Evolutionary conservation across 2,113 vertebrate genomes (phyloP).

Genomic region (Xiphorhynchus elegans): DNA sequence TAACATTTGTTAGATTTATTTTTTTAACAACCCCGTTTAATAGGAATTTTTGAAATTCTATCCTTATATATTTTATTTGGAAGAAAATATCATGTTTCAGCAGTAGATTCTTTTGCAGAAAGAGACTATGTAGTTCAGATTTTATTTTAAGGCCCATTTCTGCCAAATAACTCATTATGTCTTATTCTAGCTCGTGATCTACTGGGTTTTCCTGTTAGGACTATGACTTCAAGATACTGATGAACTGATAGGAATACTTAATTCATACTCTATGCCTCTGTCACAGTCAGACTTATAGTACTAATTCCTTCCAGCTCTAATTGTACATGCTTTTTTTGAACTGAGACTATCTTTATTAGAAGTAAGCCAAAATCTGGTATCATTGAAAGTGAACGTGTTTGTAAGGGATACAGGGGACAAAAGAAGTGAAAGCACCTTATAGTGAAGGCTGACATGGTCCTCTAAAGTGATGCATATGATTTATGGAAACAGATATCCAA

Average conservation of each 20-base stretch:
- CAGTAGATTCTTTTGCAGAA: background rate
- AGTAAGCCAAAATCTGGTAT: background rate
- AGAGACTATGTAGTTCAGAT: background rate
- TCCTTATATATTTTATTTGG: background rate
- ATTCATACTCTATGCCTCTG: background rate
- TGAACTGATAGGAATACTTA: background rate
- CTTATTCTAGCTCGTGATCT: background rate
- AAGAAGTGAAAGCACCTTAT: background rate
- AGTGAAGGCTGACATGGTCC: background rate
- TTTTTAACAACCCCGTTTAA: background rate
- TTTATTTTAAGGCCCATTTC: background rate
- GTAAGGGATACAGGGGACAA: background rate
- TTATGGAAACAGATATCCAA: conserved; percentile 21
- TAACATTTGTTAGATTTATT: background rate
- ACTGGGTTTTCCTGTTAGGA: background rate
- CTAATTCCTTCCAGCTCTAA: background rate
- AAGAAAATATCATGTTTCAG: background rate
- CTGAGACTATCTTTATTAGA: background rate
- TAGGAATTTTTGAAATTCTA: background rate
- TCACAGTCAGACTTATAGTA: background rate
- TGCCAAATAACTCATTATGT: background rate
- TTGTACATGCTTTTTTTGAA: background rate
- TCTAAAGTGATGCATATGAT: background rate
- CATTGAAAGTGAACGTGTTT: background rate
- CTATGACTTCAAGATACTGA: background rate